These are phyloP conservation scores for Globodera ellingtonae DNA, from an alignment of 1,140 invertebrate genomes.

Conservation along the genomic window DNA sequence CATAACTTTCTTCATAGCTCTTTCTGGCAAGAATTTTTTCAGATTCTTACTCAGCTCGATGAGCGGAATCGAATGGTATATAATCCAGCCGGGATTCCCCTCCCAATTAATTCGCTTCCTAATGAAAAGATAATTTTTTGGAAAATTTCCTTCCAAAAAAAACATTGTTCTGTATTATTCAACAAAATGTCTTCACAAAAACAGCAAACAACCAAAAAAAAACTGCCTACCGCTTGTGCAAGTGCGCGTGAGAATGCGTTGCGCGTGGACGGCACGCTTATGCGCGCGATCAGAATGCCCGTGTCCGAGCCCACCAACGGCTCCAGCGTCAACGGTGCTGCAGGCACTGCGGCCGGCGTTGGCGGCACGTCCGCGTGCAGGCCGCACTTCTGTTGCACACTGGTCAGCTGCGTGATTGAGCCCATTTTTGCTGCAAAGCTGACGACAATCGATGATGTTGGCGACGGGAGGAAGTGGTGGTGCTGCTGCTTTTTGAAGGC, in stretches of 20 bases:
- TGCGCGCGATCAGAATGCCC: constrained; percentile 14
- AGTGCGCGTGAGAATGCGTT: constrained; percentile 19
- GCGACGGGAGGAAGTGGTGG: no score
- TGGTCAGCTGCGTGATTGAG: neutral
- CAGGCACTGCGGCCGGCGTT: no score
- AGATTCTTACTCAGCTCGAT: no score
- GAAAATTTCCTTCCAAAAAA: neutral
- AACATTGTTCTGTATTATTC: no score
- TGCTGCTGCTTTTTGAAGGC: no score
- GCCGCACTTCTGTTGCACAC: neutral
- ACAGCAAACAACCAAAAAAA: no score
- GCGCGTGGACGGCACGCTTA: constrained; percentile 11
- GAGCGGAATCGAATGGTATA: no score
- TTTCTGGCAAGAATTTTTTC: no score
- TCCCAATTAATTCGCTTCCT: no score
- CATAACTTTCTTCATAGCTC: no score
- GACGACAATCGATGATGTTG: no score
- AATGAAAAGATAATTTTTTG: neutral
- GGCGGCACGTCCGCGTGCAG: neutral
- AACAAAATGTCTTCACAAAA: neutral
- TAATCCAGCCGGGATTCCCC: no score
- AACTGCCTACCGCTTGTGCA: neutral
- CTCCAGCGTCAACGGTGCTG: constrained; percentile 11
- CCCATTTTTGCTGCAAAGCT: neutral
- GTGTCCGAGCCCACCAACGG: neutral